Conservation (phyloP, 2,797 vertebrate species). For the Nannoperca obscura region DNA sequence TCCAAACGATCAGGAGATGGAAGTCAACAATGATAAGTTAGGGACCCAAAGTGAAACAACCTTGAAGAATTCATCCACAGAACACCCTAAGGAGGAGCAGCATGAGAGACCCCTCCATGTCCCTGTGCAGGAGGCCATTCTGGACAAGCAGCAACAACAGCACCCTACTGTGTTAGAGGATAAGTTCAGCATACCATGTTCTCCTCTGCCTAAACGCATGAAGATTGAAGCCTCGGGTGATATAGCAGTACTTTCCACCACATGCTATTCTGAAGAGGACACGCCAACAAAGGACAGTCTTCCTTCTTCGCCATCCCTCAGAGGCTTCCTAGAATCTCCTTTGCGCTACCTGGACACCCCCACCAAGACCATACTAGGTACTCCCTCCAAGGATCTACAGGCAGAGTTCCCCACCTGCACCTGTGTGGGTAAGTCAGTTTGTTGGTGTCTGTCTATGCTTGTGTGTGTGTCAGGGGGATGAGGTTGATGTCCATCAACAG, state of each 20-base stretch:
- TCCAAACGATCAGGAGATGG: slow-evolving; percentile 68
- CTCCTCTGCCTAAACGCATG: slow-evolving; percentile 92
- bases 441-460: slow-evolving; percentile 40
- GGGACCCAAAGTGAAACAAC: slow-evolving; percentile 62
- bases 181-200: slow-evolving; percentile 82
- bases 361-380: slow-evolving; percentile 94
- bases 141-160: slow-evolving; percentile 71
- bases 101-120: slow-evolving; percentile 31
- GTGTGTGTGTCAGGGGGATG: slow-evolving; percentile 8
- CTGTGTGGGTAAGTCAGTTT: slow-evolving; percentile 92
- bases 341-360: slow-evolving; percentile 95
- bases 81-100: slow-evolving; percentile 53
- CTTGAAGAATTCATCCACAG: slow-evolving; percentile 42
- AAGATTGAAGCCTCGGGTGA: slow-evolving; percentile 95
- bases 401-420: slow-evolving; percentile 93
- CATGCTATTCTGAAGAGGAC: slow-evolving; percentile 89
- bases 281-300: slow-evolving; percentile 93
- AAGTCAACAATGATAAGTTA: slow-evolving; percentile 63
- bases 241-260: slow-evolving; percentile 95
- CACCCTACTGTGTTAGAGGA: slow-evolving; percentile 78
- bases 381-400: slow-evolving; percentile 92
- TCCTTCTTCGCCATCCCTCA: slow-evolving; percentile 92
- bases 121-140: slow-evolving; percentile 51
- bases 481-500: slow-evolving; percentile 10
- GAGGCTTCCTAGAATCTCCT: slow-evolving; percentile 96